A percentile compares a stretch with the other conserved stretches of the same genome.
These are phyloP conservation scores for Actinemys pallida DNA, from an alignment of 2,113 vertebrate genomes.

Conservation along the genomic window DNA sequence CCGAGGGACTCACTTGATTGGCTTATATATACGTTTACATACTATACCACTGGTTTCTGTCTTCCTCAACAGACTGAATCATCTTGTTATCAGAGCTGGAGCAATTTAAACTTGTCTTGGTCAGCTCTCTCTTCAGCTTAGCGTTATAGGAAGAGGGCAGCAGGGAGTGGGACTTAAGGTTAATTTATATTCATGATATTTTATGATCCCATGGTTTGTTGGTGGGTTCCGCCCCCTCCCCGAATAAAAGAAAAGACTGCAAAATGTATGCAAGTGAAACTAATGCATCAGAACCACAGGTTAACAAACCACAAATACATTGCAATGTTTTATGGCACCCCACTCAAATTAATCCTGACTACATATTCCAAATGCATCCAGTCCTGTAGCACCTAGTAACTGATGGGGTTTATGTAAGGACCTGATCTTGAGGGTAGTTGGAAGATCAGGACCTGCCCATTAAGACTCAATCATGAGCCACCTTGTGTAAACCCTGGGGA, in stretches of 20 bases:
- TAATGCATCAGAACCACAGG: not conserved
- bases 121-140: not conserved
- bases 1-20: not conserved
- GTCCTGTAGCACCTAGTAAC: not conserved
- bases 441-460: not conserved
- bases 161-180: not conserved
- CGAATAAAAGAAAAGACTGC: not conserved
- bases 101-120: not conserved
- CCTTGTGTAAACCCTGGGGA: not conserved
- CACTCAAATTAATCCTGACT: not conserved
- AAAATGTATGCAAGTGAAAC: not conserved
- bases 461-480: not conserved
- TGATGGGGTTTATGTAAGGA: not conserved
- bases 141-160: not conserved
- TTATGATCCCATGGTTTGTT: not conserved
- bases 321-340: not conserved
- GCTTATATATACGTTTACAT: not conserved
- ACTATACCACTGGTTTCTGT: not conserved
- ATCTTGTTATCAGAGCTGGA: not conserved
- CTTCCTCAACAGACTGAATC: not conserved
- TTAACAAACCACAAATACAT: not conserved
- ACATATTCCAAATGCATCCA: not conserved
- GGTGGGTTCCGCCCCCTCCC: not conserved
- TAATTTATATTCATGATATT: not conserved
- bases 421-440: not conserved